Evolutionary conservation across 2,113 vertebrate species (phyloP).

Genomic region (Redunca redunca): DNA sequence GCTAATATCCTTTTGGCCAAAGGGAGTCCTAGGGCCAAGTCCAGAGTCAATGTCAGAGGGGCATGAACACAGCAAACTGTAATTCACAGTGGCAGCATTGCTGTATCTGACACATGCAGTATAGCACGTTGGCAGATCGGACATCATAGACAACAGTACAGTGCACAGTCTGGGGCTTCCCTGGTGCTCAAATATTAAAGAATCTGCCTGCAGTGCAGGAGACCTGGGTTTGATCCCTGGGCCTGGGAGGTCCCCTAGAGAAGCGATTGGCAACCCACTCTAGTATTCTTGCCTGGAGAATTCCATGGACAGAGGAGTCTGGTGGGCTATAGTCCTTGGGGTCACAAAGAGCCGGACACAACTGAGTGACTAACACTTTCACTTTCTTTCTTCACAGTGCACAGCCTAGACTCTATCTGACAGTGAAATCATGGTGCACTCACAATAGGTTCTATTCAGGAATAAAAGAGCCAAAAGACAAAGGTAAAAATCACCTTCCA

Average conservation of each 20-base stretch:
- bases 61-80: neutral
- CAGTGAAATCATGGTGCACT: neutral
- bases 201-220: neutral
- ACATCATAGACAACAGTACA: neutral
- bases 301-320: neutral
- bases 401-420: neutral
- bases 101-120: neutral
- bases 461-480: neutral
- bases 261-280: neutral
- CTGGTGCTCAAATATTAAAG: neutral
- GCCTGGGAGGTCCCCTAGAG: neutral
- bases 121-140: neutral
- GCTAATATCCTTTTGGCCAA: neutral
- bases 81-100: rapidly evolving
- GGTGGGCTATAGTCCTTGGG: neutral
- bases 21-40: neutral
- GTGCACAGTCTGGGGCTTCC: neutral
- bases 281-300: neutral
- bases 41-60: neutral
- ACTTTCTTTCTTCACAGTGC: neutral
- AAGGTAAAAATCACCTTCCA: neutral
- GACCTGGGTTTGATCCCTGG: neutral
- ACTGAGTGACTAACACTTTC: neutral
- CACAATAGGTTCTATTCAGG: neutral
- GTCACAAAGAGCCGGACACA: neutral